Evolutionary conservation across 1,140 invertebrate genomes (phyloP), one percentile per base, ranked within the genome.

Genomic region (Araneus ventricosus): DNA sequence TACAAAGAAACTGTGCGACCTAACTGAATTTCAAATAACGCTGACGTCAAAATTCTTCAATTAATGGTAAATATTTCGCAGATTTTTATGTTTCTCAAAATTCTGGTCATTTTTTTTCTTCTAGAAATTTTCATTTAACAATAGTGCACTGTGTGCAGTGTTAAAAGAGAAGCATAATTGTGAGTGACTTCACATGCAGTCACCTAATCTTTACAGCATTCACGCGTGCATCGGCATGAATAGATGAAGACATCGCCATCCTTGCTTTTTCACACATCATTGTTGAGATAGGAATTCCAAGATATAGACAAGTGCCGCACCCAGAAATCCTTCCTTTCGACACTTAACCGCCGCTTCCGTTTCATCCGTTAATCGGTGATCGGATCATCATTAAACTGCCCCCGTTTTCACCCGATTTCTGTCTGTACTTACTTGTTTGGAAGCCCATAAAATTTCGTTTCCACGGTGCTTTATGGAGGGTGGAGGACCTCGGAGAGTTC

Each of bases 261-360:
- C 30, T 6, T 27, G 27, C 27, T 45, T 82, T 84, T 57, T 41
- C 24, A 27, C 80, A 84, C 39, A 84, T 57, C 37, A 84, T 84
- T 84, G 80, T 84, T 45, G 1, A 84, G 80, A 84, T 84, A 84
- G 80, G 45, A 84, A 84, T 45, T 45, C 39, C 39, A 17, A 30
- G 39, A 45, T 52, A 52, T 52, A 41, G 24, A 2, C n/a, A 30
- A 52, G 8, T 5, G 80, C 80, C 80, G 80, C 80, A 27, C 80
- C 80, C 80, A 52, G 80, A 45, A 45, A 84, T 45, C 24, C 80
- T 84, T 45, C 80, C 80, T 84, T 84, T 84, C 80, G 52, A 84
- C 80, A 82, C 79, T 37, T 82, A 67, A 67, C 63, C 6, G 67
- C 10, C 27, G 80, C 80, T 52, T 57, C 80, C 80, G 80, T 84